Base-by-base conservation (phyloP, 2,113 vertebrate genomes). In the Pardalotus punctatus region DNA sequence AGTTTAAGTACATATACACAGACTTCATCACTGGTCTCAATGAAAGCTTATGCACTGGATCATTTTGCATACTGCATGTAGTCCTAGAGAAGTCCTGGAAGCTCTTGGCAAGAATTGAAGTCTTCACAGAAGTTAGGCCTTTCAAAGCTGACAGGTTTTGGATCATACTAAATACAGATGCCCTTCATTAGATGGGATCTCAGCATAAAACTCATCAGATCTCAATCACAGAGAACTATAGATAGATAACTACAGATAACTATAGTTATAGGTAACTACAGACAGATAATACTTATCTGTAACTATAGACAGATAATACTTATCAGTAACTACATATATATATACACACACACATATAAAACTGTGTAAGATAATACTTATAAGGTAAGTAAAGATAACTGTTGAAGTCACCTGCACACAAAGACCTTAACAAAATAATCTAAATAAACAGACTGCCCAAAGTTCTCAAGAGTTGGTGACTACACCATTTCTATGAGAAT, bases 241-340 rank as follows among this genome's bases (percentile, higher is more conserved):
- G 14, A 42, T 1, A 66, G 5, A 15, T 29, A 40, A 28, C 19
- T n/a, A 48, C 2, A 47, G 12, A 10, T 38, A 84, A 85, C 51
- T 57, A 13, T 7, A 57, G 31, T 27, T 50, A 42, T 1, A 50
- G 20, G 8, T 48, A 57, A 24, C 35, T 40, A 24, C 1, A 25
- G 5, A 35, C 11, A 42, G 21, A 8, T 35, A 42, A 35, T 35
- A 50, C 2, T 66, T 35, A 42, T 5, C 0, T 0, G 10, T 29
- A 57, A 65, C 38, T 64, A 28, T 2, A 31, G 4, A 35, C 9
- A 42, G 21, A 6, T 35, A 42, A 42, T 42, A 50, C 2, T 65
- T 35, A 42, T 5, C 0, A 0, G 10, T 29, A 57, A 57, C 28
- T 38, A 40, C 7, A 40, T 17, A 51, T 8, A 40, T 8, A 29